These are phyloP conservation scores for Pristis pectinata DNA, from an alignment of 2,797 vertebrate species.

Conservation along the genomic window DNA sequence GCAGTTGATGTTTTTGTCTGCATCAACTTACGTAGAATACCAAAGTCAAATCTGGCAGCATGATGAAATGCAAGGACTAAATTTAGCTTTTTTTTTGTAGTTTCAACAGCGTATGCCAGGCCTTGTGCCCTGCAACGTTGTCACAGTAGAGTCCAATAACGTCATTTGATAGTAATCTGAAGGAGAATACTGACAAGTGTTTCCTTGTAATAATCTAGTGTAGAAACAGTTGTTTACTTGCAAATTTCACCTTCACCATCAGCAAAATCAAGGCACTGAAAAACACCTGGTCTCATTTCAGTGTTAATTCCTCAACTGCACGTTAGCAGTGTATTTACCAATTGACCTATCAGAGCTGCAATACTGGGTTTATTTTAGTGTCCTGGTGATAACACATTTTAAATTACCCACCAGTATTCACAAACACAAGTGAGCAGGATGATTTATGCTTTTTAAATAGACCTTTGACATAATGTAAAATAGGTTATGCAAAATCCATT, in stretches of 20 bases:
- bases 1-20: neutral
- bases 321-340: neutral
- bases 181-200: neutral
- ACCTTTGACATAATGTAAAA: neutral
- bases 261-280: no score
- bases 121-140: neutral
- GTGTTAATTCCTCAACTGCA: neutral
- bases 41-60: neutral
- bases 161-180: neutral
- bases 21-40: neutral
- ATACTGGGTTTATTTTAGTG: neutral
- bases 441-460: neutral
- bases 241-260: no score
- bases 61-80: neutral
- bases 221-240: no score
- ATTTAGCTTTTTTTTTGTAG: neutral
- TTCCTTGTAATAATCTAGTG: neutral
- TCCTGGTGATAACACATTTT: neutral
- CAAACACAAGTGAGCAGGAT: neutral
- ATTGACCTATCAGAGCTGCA: neutral
- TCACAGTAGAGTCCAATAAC: neutral
- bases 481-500: neutral
- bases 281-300: no score
- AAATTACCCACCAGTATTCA: no score
- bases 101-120: neutral